Percentiles rank a stretch among this genome's conserved stretches.
phyloP scores from a whole-genome alignment of 2,113 vertebrate species.

The Oxygymnocypris stewartii region DNA sequence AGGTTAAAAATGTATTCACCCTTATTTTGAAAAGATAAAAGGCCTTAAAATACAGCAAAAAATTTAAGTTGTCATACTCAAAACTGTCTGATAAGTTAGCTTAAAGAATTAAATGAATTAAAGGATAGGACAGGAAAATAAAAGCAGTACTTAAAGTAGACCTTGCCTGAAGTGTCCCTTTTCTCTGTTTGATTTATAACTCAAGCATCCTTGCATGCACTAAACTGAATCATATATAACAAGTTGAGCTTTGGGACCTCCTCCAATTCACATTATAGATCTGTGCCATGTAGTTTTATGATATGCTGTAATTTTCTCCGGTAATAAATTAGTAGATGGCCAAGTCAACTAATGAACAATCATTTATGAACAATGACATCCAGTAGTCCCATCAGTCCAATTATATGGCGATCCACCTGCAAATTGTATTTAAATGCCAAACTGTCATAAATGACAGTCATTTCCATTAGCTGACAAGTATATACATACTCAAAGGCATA shows the following conservation, averaged over 20 bases:
- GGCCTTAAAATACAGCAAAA: not conserved
- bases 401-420: slow-evolving; percentile 47
- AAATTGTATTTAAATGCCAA: slow-evolving; percentile 56
- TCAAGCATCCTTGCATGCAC: not conserved
- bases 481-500: slow-evolving; percentile 7
- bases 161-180: not conserved
- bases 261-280: slow-evolving; percentile 39
- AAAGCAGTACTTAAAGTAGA: slow-evolving; percentile 22
- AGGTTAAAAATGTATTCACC: not conserved
- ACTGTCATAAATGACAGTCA: slow-evolving; percentile 3
- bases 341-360: slow-evolving; percentile 14
- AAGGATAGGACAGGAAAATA: not conserved
- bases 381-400: slow-evolving; percentile 45
- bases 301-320: slow-evolving; percentile 32
- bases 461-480: slow-evolving; percentile 1
- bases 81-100: not conserved
- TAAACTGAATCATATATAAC: slow-evolving; percentile 41
- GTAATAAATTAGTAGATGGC: slow-evolving; percentile 5
- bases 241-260: slow-evolving; percentile 29
- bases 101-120: not conserved
- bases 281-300: slow-evolving; percentile 21
- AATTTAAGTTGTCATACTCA: not conserved
- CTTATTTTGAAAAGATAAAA: not conserved
- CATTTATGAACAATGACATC: slow-evolving; percentile 47
- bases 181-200: slow-evolving; percentile 34